phyloP scores from a whole-genome alignment of 2,888 invertebrate genomes.

The Dryobotodes eremita region DNA sequence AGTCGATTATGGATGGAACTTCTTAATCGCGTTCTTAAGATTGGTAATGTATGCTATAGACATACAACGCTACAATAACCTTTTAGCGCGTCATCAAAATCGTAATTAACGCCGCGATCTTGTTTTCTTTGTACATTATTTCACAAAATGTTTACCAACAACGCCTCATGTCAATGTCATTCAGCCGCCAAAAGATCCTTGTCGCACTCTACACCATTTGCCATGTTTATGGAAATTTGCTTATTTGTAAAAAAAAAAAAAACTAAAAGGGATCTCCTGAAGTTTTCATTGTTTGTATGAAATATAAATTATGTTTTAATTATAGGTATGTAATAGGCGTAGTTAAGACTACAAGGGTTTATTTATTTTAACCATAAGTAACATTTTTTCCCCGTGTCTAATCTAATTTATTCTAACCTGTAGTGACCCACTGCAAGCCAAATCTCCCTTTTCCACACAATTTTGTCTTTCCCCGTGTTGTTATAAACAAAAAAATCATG shows the following conservation, averaged over 20 bases:
- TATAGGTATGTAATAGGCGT: conserved; percentile 15
- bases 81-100: background rate
- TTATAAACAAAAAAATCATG: background rate
- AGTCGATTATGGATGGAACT: background rate
- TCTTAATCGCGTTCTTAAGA: background rate
- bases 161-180: background rate
- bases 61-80: background rate
- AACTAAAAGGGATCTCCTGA: background rate
- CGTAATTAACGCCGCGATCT: background rate
- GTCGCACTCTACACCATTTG: background rate
- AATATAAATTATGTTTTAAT: conserved; percentile 7
- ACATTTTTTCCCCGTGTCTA: background rate
- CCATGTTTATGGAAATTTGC: background rate
- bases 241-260: background rate
- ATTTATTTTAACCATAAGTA: background rate
- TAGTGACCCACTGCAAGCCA: background rate
- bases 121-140: background rate
- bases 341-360: conserved; percentile 2
- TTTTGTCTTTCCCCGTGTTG: background rate
- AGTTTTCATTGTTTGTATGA: conserved; percentile 9
- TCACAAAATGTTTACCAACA: background rate
- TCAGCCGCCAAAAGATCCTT: background rate
- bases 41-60: background rate
- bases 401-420: background rate
- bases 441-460: too few relatives aligned